Base-by-base conservation (phyloP, 1,140 invertebrate species). In the Drosophila kepulauana region DNA sequence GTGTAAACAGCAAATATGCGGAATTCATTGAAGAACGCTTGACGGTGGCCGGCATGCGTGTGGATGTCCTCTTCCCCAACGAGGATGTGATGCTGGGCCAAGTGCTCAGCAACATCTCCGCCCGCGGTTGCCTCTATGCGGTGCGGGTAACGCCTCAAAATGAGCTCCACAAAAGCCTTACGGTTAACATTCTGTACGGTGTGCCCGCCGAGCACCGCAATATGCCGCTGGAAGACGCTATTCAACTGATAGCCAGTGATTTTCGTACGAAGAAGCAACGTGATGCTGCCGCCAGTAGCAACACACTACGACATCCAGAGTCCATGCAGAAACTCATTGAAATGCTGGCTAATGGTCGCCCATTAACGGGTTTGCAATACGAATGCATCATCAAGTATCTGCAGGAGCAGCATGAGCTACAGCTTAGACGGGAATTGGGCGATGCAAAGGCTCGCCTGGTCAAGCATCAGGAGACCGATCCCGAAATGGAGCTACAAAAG, bases 171-270 rank as follows among this genome's bases (percentile, higher is more conserved):
- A 94, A 95, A 79, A 98, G 97, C 65, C 93, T 99, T 30, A 99
- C 97, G 13, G 93, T 99, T 1, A 98, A 98, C 82, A 98, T 99
- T 73, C 93, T 99, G 15, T 97, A 98, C 93, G 98, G 98, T 13
- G 93, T 96, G 81, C 97, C 97, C 75, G 75, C 93, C 96, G 98
- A 98, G 91, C 98, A 99, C 91, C 95, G 98, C 75, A 98, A 99
- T 93, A 98, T 99, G 97, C 97, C 97, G 0, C 84, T 98, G n/a
- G 97, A 98, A 59, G 97, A 98, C 93, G 97, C 98, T 1, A 94
- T 98, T 63, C 94, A 94, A 67, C 93, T 98, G 45, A 94, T 99
- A 35, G 94, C 94, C 16, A 94, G 96, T 15, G 97, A 97, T 92
- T 98, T 97, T 93, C 95, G 95, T 58, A 95, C 95, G 59, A 97